Base-by-base conservation (phyloP, 1,140 invertebrate species). In the Brachystomella parvula region DNA sequence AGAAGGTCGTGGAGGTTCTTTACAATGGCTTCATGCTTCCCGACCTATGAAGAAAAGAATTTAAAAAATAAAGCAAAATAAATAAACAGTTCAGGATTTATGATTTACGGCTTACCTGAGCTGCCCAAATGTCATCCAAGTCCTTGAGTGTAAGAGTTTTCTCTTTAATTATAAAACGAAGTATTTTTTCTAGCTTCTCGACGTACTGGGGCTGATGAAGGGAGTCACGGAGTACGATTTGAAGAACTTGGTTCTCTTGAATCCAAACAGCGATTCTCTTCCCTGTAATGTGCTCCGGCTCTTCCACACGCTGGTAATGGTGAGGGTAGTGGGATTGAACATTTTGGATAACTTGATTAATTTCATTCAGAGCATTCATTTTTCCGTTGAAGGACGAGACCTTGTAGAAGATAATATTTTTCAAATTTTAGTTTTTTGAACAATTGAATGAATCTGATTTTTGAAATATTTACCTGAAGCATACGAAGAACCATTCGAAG, bases 281-380 rank as follows among this genome's bases (percentile, higher is more conserved):
- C 3, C 94, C 87, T 47, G 92, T 96, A 3, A 97, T 81, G 89
- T 92, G 96, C 75, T 96, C 93, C 74, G 94, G 92, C 74, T 96
- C 94, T 64, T 85, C 83, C 57, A 87, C 83, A 59, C 84, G 76
- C 53, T 81, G 70, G 75, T 53, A 53, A 29, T 87, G 86, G 66
- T 84, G 81, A 12, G 90, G 86, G 79, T 93, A 92, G 76, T 92
- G 93, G 57, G 87, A 87, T 3, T 78, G 79, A 44, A 95, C 90
- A 76, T 87, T 90, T 30, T 89, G 87, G 56, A 97, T 94, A 30
- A 97, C 90, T 83, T 97, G 96, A 80, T 98, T 98, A 39, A 98
- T 92, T 84, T 98, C 96, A 81, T 98, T 98, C 35, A 98, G 81
- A 31, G 95, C 94, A 78, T 96, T 97, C 96, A 98, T 98, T 82